phyloP scores from a whole-genome alignment of 2,888 invertebrate genomes.

The Nemurella pictetii region DNA sequence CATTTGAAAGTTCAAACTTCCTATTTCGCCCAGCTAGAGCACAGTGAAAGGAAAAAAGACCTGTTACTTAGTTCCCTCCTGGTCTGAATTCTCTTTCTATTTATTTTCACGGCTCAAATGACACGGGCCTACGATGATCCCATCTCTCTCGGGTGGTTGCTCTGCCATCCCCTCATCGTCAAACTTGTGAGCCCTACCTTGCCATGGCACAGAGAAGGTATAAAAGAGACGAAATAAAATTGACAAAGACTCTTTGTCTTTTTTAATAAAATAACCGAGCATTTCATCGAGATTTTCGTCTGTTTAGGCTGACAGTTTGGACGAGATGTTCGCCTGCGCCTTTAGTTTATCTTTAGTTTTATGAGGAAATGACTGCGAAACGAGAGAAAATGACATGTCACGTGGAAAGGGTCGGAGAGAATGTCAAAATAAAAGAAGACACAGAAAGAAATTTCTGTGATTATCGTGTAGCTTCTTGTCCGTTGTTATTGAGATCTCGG shows the following conservation, averaged over 20 bases:
- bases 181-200: neutral
- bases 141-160: conserved; percentile 27
- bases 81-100: conserved; percentile 30
- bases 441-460: neutral
- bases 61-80: conserved; percentile 23
- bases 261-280: neutral
- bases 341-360: no score
- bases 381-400: neutral
- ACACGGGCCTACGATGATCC: conserved; percentile 17
- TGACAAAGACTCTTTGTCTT: conserved; percentile 25
- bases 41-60: conserved; percentile 12
- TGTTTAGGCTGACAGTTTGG: neutral
- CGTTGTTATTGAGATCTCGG: neutral
- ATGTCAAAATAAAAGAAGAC: neutral
- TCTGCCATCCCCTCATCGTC: neutral
- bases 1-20: neutral
- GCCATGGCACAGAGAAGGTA: neutral
- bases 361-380: neutral
- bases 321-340: neutral
- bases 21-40: neutral
- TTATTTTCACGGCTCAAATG: conserved; percentile 38
- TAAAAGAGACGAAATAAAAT: conserved; percentile 12
- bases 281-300: neutral
- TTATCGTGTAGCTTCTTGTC: neutral
- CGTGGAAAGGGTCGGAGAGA: neutral